A percentile compares a stretch with the other conserved stretches of the same genome.
phyloP scores from a whole-genome alignment of 2,888 invertebrate species.

The Sinohyriopsis cumingii region DNA sequence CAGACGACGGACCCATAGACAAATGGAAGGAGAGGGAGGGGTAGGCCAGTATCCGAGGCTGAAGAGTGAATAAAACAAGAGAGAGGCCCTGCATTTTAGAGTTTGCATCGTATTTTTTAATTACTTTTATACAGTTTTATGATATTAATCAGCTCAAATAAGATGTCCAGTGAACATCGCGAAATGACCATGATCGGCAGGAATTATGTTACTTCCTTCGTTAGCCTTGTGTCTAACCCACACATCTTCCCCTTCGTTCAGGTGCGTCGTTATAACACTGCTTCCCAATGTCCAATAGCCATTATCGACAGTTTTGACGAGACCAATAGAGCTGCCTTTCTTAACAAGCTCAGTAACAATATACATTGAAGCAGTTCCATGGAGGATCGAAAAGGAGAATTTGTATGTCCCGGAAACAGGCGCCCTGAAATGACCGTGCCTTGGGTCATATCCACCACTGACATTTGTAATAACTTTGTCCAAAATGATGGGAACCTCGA shows the following conservation, averaged over 20 bases:
- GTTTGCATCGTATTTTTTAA: background rate
- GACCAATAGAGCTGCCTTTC: constrained; percentile 12
- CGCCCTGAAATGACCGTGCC: constrained; percentile 16
- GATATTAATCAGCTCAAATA: constrained; percentile 9
- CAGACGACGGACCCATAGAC: no score
- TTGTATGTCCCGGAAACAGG: constrained; percentile 20
- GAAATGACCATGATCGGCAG: constrained; percentile 7
- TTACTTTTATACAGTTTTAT: background rate
- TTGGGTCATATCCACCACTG: constrained; percentile 11
- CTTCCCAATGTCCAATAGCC: constrained; percentile 13
- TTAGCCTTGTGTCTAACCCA: constrained; percentile 16
- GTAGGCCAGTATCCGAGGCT: no score
- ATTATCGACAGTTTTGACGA: constrained; percentile 13
- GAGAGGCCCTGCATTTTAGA: no score
- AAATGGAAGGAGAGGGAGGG: no score
- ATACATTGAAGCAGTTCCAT: constrained; percentile 12
- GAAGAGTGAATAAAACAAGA: no score
- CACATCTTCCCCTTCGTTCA: constrained; percentile 15
- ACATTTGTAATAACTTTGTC: constrained; percentile 20
- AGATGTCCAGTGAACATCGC: constrained; percentile 20
- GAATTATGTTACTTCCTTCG: constrained; percentile 2
- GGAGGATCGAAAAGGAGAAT: constrained; percentile 16
- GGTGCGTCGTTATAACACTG: constrained; percentile 14
- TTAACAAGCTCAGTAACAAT: constrained; percentile 12
- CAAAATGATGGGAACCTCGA: constrained; percentile 9